phyloP scores from a whole-genome alignment of 2,888 invertebrate species.

The Pollenia labialis region DNA sequence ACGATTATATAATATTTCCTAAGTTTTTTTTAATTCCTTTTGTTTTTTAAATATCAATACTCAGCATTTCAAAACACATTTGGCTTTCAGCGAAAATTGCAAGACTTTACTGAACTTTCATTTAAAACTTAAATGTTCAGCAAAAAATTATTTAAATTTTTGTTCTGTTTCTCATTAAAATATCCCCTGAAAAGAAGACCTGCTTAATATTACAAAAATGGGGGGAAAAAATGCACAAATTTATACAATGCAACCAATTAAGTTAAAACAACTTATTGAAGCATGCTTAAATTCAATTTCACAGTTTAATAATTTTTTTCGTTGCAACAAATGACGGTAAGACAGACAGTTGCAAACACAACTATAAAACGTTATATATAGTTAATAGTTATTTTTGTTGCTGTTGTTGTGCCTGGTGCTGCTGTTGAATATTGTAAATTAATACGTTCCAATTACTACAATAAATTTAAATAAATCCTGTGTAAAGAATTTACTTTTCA shows the following conservation, averaged over 20 bases:
- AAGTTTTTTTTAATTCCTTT: conserved; percentile 55
- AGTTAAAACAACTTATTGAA: conserved; percentile 70
- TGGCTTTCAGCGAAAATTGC: background rate
- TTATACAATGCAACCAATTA: conserved; percentile 65
- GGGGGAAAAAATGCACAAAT: background rate
- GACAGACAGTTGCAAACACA: conserved; percentile 3
- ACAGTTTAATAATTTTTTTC: conserved; percentile 69
- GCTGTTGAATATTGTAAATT: conserved; percentile 66
- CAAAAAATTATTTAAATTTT: background rate
- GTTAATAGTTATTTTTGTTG: conserved; percentile 47
- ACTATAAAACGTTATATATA: conserved; percentile 47
- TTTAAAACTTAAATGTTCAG: conserved; percentile 32
- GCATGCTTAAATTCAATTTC: conserved; percentile 73
- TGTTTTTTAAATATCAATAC: background rate
- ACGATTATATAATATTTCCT: too few species aligned
- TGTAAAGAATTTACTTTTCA: conserved; percentile 39
- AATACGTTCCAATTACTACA: conserved; percentile 70
- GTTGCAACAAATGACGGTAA: conserved; percentile 47
- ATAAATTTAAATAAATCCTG: conserved; percentile 69
- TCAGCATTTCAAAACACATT: background rate
- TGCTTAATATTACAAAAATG: conserved; percentile 17
- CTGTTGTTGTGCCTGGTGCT: background rate
- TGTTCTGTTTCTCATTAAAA: conserved; percentile 8
- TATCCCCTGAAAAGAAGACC: conserved; percentile 9
- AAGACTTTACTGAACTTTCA: conserved; percentile 1